Percentiles rank a stretch among this genome's conserved stretches.
Conservation (phyloP, 2,113 vertebrate genomes). For the Nansenia antarctica region DNA sequence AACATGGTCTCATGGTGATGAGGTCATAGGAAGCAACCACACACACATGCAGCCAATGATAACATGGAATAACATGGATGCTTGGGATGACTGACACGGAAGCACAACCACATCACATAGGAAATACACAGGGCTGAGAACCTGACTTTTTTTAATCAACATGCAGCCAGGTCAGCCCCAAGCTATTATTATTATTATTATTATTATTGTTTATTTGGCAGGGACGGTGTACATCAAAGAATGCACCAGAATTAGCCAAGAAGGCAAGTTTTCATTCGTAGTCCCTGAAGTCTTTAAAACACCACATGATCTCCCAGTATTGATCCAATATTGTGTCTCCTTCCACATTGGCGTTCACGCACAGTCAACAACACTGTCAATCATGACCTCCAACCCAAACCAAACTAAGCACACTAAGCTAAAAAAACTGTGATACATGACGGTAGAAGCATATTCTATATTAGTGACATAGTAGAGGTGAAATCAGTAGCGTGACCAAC, state of each 20-base stretch:
- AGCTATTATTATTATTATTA: no score
- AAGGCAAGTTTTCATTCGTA: no score
- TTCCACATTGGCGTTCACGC: neutral
- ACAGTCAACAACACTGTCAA: neutral
- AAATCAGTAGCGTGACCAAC: slow-evolving; percentile 27
- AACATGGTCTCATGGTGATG: neutral
- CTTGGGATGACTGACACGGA: neutral
- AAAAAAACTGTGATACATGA: neutral
- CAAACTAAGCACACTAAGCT: no score
- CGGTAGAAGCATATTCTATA: neutral
- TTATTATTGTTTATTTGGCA: no score
- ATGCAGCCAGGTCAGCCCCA: neutral
- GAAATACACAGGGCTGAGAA: neutral
- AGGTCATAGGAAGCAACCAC: neutral
- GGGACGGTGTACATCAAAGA: no score
- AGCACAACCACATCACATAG: neutral
- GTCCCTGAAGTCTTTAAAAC: neutral
- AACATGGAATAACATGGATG: no score
- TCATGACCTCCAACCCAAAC: neutral
- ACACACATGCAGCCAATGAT: neutral
- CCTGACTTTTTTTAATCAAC: neutral
- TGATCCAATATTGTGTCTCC: neutral
- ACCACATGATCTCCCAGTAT: neutral
- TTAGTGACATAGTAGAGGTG: slow-evolving; percentile 1
- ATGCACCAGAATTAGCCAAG: no score